These are phyloP conservation scores for Ictidomys tridecemlineatus DNA, from an alignment of 2,113 vertebrate species.

Conservation along the genomic window DNA sequence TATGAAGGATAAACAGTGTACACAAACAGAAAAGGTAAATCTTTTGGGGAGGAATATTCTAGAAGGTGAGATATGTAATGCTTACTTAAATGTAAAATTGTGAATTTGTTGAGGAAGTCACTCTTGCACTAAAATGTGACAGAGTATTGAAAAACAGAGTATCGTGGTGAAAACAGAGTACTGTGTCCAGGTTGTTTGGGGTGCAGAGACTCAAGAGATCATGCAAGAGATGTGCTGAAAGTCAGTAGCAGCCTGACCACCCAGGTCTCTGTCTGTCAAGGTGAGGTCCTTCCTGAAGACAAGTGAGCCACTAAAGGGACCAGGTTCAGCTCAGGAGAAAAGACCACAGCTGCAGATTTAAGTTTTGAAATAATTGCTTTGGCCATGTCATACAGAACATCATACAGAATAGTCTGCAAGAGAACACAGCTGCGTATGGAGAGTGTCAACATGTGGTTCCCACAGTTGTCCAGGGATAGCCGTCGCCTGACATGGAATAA, in stretches of 20 bases:
- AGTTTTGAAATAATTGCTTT: not conserved
- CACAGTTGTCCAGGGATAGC: not conserved
- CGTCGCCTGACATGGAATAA: not conserved
- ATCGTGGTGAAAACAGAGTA: no score
- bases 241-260: accelerated
- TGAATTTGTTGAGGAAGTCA: not conserved
- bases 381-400: not conserved
- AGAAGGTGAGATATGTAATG: not conserved
- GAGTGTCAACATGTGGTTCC: not conserved
- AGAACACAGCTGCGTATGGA: not conserved
- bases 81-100: not conserved
- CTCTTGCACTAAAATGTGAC: not conserved
- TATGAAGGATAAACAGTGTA: not conserved
- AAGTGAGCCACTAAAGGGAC: no score
- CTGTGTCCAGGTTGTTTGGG: no score
- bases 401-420: not conserved
- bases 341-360: not conserved
- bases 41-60: not conserved
- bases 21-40: not conserved
- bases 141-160: not conserved
- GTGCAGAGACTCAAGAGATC: not conserved
- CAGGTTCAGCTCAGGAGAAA: not conserved
- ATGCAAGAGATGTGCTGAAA: accelerated
- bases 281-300: not conserved
- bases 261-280: accelerated